Base-by-base conservation (phyloP, 1,140 invertebrate species). In the Megalonaias nervosa region DNA sequence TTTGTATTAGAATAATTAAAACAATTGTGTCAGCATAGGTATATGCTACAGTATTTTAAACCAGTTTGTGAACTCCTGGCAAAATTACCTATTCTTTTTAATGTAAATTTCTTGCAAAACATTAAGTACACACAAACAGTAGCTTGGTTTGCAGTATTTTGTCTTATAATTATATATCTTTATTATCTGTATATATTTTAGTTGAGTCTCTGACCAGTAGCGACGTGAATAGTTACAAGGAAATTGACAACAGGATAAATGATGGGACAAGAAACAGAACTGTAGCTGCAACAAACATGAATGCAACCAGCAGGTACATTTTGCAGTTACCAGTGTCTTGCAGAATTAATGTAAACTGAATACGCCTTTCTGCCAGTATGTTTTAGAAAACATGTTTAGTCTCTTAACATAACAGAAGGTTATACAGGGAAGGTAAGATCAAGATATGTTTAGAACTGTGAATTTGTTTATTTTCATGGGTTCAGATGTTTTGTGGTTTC, bases 221-320 rank as follows among this genome's bases (percentile, higher is more conserved):
- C 15, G 85, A 92, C 57, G 93, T 93, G 9, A 89, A 89, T 71
- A 93, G 89, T 76, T 92, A 92, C 76, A 89, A 91, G 59, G 92
- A 93, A 62, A 92, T 94, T 60, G 91, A 93, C 72, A 87, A 84
- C 23, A 93, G 92, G 78, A 92, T 94, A 66, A 91, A 93, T 56
- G 92, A 93, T 84, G 94, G 94, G 13, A 93, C 92, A 2, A 86
- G 91, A 19, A 93, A 93, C 85, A 85, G 93, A 26, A 93, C 93
- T 65, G 92, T 94, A 58, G 93, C 92, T 15, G 91, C 93, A 4
- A 94, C 93, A 26, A 93, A 93, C 82, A 93, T 94, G 93, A 94
- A 94, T 88, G 92, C 92, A n/a, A 94, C 93, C 26, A 93, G 92
- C 85, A 91, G 92, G 91, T 92, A 77, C 66, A 69, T 55, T 23